These are phyloP conservation scores for Pemphigus obesinymphae DNA, from an alignment of 1,140 invertebrate genomes.

Conservation along the genomic window DNA sequence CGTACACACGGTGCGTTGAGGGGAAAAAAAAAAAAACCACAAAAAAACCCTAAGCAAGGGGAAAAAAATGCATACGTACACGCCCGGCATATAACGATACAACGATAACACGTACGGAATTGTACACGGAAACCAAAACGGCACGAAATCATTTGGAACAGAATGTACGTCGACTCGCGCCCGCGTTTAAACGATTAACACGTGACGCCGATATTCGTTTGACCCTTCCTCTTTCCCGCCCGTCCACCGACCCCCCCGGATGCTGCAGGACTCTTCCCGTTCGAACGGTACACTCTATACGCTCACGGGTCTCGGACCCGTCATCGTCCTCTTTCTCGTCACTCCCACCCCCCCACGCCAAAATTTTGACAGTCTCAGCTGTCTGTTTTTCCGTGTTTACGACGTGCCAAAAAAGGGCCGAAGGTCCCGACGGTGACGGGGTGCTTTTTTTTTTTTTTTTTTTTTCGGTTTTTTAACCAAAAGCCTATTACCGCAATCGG, in stretches of 20 bases:
- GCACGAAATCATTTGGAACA: not conserved
- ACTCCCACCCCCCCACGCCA: not conserved
- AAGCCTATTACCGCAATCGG: too few species aligned
- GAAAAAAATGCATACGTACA: not conserved
- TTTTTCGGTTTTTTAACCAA: too few species aligned
- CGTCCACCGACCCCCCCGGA: not conserved
- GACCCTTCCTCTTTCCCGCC: too few species aligned
- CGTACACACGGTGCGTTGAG: too few species aligned
- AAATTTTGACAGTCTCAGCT: constrained; percentile 13
- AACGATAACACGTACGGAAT: not conserved
- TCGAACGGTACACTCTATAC: too few species aligned
- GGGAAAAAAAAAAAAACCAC: too few species aligned
- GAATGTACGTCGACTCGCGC: not conserved
- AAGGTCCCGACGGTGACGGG: too few species aligned
- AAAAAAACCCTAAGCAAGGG: not conserved
- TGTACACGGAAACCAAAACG: not conserved
- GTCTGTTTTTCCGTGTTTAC: constrained; percentile 18
- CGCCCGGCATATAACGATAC: too few species aligned
- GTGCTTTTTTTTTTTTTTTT: too few species aligned
- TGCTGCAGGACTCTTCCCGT: not conserved
- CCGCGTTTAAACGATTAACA: constrained; percentile 37
- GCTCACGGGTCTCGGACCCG: not conserved
- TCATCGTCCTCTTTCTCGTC: not conserved
- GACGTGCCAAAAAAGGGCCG: constrained; percentile 24
- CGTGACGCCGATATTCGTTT: constrained; percentile 17